phyloP scores from a whole-genome alignment of 2,888 invertebrate genomes.

The Eurytoma californica region DNA sequence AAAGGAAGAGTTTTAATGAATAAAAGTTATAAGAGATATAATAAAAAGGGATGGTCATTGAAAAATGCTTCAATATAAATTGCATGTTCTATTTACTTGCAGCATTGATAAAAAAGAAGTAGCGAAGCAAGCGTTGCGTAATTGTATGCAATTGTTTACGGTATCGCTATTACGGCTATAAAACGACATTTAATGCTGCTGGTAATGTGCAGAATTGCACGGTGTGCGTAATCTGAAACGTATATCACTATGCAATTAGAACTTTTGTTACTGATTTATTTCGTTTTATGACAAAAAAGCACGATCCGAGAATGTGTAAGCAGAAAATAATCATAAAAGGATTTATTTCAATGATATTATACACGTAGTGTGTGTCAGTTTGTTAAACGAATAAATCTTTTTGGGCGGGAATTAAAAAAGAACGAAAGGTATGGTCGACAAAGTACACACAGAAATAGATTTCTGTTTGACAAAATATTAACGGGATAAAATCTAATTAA shows the following conservation, averaged over 20 bases:
- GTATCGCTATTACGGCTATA: conserved; percentile 34
- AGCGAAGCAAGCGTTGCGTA: background rate
- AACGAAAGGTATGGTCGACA: no score
- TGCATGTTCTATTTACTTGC: conserved; percentile 23
- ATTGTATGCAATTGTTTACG: conserved; percentile 41
- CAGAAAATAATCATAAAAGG: conserved; percentile 1
- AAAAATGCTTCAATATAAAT: conserved; percentile 10
- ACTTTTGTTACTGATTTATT: conserved; percentile 26
- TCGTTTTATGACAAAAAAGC: conserved; percentile 5
- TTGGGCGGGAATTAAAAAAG: background rate
- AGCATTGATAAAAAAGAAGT: conserved; percentile 25
- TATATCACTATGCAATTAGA: conserved; percentile 36
- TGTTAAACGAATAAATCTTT: conserved; percentile 12
- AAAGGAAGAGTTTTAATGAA: conserved; percentile 49
- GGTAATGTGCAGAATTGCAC: conserved; percentile 3
- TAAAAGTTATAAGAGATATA: conserved; percentile 52
- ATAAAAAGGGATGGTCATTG: conserved; percentile 28
- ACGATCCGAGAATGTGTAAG: background rate
- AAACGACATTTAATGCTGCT: conserved; percentile 39
- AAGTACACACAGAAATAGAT: no score
- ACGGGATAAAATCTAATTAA: no score
- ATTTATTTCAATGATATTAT: conserved; percentile 18
- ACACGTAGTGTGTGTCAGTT: background rate
- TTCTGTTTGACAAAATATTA: no score
- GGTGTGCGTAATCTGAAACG: conserved; percentile 31